A percentile compares a stretch with the other conserved stretches of the same genome.
These are phyloP conservation scores for Gymnocephalus cernua DNA, from an alignment of 2,113 vertebrate genomes.

Conservation along the genomic window DNA sequence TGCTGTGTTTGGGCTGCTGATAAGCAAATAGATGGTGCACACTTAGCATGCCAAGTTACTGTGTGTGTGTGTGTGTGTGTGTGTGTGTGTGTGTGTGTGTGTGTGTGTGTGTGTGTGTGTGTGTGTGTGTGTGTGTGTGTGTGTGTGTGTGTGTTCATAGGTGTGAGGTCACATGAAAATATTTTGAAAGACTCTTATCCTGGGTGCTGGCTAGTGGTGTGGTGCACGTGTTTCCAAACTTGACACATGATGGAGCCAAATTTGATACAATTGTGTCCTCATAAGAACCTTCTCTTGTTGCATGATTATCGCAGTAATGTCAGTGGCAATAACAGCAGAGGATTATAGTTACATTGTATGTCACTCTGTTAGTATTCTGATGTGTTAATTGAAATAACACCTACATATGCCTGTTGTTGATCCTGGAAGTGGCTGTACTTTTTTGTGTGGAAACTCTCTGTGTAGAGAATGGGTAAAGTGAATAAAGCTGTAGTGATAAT, in stretches of 20 bases:
- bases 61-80: conserved; percentile 1
- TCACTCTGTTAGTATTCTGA: not conserved
- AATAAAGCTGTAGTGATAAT: not conserved
- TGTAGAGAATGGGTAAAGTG: not conserved
- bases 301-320: not conserved
- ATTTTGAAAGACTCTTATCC: conserved; percentile 63
- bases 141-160: not conserved
- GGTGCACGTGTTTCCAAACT: conserved; percentile 34
- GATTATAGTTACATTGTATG: not conserved
- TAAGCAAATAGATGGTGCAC: conserved; percentile 67
- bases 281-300: not conserved
- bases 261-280: conserved; percentile 24
- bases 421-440: not conserved
- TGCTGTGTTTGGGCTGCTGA: conserved; percentile 57
- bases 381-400: not conserved
- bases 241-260: conserved; percentile 24
- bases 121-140: conserved; percentile 8
- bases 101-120: conserved; percentile 9
- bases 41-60: conserved; percentile 47
- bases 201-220: conserved; percentile 17
- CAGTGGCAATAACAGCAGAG: not conserved
- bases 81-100: not conserved
- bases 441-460: not conserved
- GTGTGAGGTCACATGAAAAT: conserved; percentile 66
- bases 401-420: not conserved